These are phyloP conservation scores for Bombus waltoni DNA, from an alignment of 1,140 invertebrate genomes.

Conservation along the genomic window DNA sequence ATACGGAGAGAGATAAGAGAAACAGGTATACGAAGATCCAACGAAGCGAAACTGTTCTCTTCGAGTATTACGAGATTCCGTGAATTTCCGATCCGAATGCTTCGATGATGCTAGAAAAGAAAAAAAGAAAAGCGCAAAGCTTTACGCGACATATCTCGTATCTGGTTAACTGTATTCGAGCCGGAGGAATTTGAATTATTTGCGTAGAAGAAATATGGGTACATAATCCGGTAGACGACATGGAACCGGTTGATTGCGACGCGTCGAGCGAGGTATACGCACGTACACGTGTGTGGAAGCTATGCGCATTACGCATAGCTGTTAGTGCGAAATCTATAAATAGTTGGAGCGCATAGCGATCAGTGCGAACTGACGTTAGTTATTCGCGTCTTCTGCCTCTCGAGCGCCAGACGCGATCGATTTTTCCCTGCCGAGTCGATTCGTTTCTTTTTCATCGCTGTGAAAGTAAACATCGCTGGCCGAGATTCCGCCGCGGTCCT, in stretches of 20 bases:
- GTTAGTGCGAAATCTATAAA: slow-evolving; percentile 25
- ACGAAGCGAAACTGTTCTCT: no score
- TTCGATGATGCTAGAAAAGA: no score
- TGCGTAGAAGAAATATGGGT: background rate
- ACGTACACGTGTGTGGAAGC: background rate
- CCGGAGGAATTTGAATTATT: no score
- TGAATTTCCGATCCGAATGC: no score
- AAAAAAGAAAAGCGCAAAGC: no score
- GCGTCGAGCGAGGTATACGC: background rate
- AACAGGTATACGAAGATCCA: no score
- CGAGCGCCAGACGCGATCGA: background rate
- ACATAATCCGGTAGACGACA: no score
- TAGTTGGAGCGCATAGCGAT: background rate
- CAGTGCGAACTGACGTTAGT: slow-evolving; percentile 8
- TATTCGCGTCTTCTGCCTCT: background rate
- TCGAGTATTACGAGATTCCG: no score
- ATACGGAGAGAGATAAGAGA: no score
- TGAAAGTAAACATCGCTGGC: background rate
- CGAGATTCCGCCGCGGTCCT: no score
- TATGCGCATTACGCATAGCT: slow-evolving; percentile 13
- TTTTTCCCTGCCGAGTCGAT: background rate
- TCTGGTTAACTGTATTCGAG: no score
- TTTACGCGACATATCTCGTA: no score
- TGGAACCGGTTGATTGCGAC: slow-evolving; percentile 13
- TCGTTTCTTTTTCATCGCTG: background rate